Evolutionary conservation across 2,113 vertebrate species (phyloP), one percentile per base, ranked within the genome.

Genomic region (Rhineura floridana): DNA sequence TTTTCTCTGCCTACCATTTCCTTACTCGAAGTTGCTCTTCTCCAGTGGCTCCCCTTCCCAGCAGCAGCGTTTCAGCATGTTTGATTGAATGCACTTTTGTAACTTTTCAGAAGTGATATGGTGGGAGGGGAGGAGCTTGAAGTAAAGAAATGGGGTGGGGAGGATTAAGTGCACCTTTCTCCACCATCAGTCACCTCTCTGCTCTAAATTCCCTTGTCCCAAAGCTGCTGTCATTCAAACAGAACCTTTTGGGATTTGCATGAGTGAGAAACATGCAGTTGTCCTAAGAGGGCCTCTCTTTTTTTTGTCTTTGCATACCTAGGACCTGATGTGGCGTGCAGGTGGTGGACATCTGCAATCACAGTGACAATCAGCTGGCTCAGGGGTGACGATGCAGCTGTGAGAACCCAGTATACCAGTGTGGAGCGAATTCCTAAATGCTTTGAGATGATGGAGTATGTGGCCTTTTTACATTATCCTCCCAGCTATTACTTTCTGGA

Each of bases 341-440:
- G 98, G 0, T 99, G 99, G 99, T 99, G 99, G 99, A 97, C 98
- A 4, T 95, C 97, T 19, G 98, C 98, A 0, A 96, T 99, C 87
- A 97, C 98, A 7, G 97, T 98, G 72, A 97, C 97, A 0, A 95
- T 98, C 28, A 90, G 97, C 88, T 99, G 98, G 99, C 97, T 99
- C 89, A 97, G 97, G 93, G 98, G 98, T 6, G 98, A 99, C 0
- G 98, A 99, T 0, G 90, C 92, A 0, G 93, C 96, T 1, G 98
- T 98, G 91, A 98, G 95, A 87, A 96, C 96, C 8, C 97, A 98
- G 76, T 96, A 98, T 73, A 88, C 96, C 0, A 98, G 98, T 90
- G 98, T 98, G 2, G 99, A 99, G 87, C 97, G 98, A 48, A 95
- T 99, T 96, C 98, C 99, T 0, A 98, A 98, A 87, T 95, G 97